Percentiles rank a stretch among this genome's conserved stretches.
Conservation (phyloP, 1,140 invertebrate genomes). For the Orussus abietinus region DNA sequence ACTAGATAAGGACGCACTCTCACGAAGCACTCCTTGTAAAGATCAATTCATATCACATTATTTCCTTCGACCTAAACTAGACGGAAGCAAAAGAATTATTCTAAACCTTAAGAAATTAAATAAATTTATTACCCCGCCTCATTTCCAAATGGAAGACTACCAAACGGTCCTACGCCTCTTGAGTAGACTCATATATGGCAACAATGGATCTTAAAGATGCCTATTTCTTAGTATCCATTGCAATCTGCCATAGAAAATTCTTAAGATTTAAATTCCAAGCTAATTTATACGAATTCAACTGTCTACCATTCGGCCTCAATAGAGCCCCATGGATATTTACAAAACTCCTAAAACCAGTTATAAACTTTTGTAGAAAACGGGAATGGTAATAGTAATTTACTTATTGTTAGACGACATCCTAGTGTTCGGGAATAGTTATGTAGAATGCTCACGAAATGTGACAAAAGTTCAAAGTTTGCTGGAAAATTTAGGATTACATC, state of each 20-base stretch:
- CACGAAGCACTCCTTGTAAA: not conserved
- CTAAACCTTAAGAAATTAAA: conserved; percentile 8
- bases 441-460: conserved; percentile 4
- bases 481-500: conserved; percentile 19
- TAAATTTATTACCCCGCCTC: conserved; percentile 1
- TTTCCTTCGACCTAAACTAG: conserved; percentile 9
- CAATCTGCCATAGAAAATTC: conserved; percentile 16
- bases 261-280: conserved; percentile 18
- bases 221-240: conserved; percentile 19
- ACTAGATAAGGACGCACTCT: conserved; percentile 6
- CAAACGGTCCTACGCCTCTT: not conserved
- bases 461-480: conserved; percentile 12
- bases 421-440: conserved; percentile 1
- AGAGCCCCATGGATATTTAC: conserved; percentile 22
- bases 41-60: conserved; percentile 7
- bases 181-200: conserved; percentile 2
- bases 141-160: conserved; percentile 11
- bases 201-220: conserved; percentile 12
- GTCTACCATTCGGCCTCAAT: conserved; percentile 17
- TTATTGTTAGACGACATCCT: conserved; percentile 16
- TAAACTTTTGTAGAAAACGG: conserved; percentile 10
- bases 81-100: conserved; percentile 5
- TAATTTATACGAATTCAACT: conserved; percentile 18
- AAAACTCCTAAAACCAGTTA: conserved; percentile 22
- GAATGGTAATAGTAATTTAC: conserved; percentile 7